Evolutionary conservation across 2,888 invertebrate genomes (phyloP), one percentile per base, ranked within the genome.

Genomic region (Caenorhabditis doughertyi): DNA sequence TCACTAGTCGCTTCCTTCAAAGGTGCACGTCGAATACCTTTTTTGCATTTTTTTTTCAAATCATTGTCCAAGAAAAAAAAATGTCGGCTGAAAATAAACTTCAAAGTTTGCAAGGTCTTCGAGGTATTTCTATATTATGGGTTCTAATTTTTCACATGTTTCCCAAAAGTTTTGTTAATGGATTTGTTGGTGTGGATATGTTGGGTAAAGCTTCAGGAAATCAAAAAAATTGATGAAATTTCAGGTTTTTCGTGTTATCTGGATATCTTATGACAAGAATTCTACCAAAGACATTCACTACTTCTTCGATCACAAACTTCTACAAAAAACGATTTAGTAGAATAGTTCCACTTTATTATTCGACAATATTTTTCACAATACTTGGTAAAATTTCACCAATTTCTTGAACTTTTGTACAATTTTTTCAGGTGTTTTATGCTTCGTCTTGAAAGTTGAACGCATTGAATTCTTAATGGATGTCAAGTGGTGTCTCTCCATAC

Each of bases 161-260:
- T n/a, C n/a, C n/a, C n/a, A n/a, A n/a, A n/a, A n/a, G n/a, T n/a
- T n/a, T n/a, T n/a, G n/a, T n/a, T n/a, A n/a, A n/a, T n/a, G n/a
- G n/a, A n/a, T n/a, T n/a, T n/a, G n/a, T n/a, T n/a, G n/a, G n/a
- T n/a, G n/a, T n/a, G n/a, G n/a, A n/a, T n/a, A n/a, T n/a, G n/a
- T n/a, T n/a, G n/a, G n/a, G n/a, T n/a, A n/a, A n/a, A n/a, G n/a
- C n/a, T n/a, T n/a, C n/a, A n/a, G n/a, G n/a, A n/a, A n/a, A n/a
- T 32, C 47, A 5, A 16, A 16, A 53, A 29, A 4, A 11, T 35
- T 53, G 39, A 21, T 53, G 4, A 1, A 32, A 29, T 74, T 76
- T 56, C 56, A 83, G 80, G 60, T 84, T 84, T 18, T 84, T 84
- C 27, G 84, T 81, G 3, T 13, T 84, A 2, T 84, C 81, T 25